Base-by-base conservation (phyloP, 2,888 invertebrate genomes). In the Aelia acuminata region DNA sequence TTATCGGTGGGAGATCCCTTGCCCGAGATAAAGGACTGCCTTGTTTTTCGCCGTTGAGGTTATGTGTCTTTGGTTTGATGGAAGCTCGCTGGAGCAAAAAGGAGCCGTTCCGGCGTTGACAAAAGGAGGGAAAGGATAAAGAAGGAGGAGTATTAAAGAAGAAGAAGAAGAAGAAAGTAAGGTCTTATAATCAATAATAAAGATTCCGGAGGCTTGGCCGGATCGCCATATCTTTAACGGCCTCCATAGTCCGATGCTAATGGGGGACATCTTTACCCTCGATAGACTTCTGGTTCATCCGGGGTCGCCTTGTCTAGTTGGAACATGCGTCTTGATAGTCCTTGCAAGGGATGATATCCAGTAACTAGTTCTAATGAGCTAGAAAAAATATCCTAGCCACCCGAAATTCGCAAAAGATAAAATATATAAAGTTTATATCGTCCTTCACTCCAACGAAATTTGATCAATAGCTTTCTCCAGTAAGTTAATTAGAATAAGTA, bases 171-270 rank as follows among this genome's bases (percentile, higher is more conserved):
- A 43, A 80, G 43, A 47, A n/a, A 57, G 50, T 13, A 85, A 57
- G 39, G 49, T n/a, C 53, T 39, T 85, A 85, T 85, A 85, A 85
- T 85, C 85, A 85, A 85, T 85, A 85, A 85, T 85, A 85, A 85
- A 85, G 85, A 85, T 85, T 85, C 85, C 85, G 39, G 53, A 39
- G 85, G 31, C 53, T 85, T 39, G 22, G 53, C 22, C n/a, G n/a
- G 18, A n/a, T 50, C 48, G 84, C 84, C 84, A 84, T 84, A 49
- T 84, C 50, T 31, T 49, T 85, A 53, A 85, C 53, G 85, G 85
- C 39, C 85, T 49, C 85, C 85, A 53, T 85, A 85, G 11, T 11
- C 53, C 49, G 35, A 85, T 85, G 85, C 53, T 85, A 85, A 85
- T 85, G 13, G 85, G n/a, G 39, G 31, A 50, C 50, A 53, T 85